Evolutionary conservation across 2,888 invertebrate genomes (phyloP).

Genomic region (Danaus chrysippus): DNA sequence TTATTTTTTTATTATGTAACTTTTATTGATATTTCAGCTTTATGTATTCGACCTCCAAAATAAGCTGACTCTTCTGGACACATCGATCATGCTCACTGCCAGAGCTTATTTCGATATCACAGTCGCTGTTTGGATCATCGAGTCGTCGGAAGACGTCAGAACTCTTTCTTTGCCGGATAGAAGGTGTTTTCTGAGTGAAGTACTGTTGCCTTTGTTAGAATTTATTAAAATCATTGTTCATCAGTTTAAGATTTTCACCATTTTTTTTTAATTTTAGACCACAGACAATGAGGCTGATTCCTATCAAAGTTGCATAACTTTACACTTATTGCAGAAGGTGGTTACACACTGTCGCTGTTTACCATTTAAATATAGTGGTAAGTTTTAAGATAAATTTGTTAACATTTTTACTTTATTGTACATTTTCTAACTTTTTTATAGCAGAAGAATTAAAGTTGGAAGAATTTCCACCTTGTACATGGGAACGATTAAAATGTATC

Average conservation of each 20-base stretch:
- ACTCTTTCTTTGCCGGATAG: slow-evolving; percentile 43
- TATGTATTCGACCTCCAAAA: slow-evolving; percentile 47
- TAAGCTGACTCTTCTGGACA: slow-evolving; percentile 46
- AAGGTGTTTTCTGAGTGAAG: slow-evolving; percentile 52
- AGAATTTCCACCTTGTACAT: slow-evolving; percentile 46
- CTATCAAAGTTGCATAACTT: slow-evolving; percentile 54
- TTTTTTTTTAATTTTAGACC: slow-evolving; percentile 42
- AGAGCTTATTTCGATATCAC: slow-evolving; percentile 51
- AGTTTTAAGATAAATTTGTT: slow-evolving; percentile 25
- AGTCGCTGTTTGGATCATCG: slow-evolving; percentile 55
- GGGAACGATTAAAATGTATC: slow-evolving; percentile 55
- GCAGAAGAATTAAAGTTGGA: slow-evolving; percentile 43
- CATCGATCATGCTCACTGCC: slow-evolving; percentile 41
- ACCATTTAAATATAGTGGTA: slow-evolving; percentile 56
- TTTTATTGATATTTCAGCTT: slow-evolving; percentile 37
- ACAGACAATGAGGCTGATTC: slow-evolving; percentile 38
- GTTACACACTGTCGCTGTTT: slow-evolving; percentile 54
- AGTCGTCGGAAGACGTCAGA: slow-evolving; percentile 55
- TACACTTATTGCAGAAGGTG: slow-evolving; percentile 45
- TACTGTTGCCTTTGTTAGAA: slow-evolving; percentile 30
- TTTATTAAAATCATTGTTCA: neutral
- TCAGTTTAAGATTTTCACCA: neutral
- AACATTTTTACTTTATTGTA: neutral
- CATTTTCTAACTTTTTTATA: slow-evolving; percentile 25
- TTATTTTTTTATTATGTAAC: neutral